Conservation (phyloP, 2,888 invertebrate species). For the Nemotelus nigrinus region DNA sequence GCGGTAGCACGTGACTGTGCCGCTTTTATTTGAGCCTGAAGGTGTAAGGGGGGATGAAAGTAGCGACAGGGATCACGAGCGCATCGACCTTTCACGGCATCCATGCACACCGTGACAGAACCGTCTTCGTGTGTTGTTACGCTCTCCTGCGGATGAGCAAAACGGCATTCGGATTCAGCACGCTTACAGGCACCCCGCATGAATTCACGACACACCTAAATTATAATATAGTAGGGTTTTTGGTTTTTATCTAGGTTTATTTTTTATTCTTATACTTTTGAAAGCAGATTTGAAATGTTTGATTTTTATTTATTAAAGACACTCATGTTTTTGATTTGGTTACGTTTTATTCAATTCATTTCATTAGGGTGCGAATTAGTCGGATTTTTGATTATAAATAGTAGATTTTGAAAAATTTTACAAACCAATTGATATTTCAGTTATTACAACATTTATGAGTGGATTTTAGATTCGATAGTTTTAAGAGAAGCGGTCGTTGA, state of each 20-base stretch:
- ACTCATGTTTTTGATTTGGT: not conserved
- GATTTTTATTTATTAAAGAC: not conserved
- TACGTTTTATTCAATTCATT: too few relatives aligned
- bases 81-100: slow-evolving; percentile 99
- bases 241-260: slow-evolving; percentile 26
- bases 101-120: slow-evolving; percentile 99
- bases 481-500: too few relatives aligned
- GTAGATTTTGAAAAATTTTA: too few relatives aligned
- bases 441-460: too few relatives aligned
- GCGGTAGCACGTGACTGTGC: slow-evolving; percentile 93
- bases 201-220: slow-evolving; percentile 97
- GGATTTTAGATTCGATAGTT: too few relatives aligned
- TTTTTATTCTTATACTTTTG: slow-evolving; percentile 31
- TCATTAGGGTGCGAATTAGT: too few relatives aligned
- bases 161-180: slow-evolving; percentile 97
- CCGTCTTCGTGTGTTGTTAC: slow-evolving; percentile 97
- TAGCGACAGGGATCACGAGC: slow-evolving; percentile 99
- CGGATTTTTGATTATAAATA: too few relatives aligned
- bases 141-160: slow-evolving; percentile 97
- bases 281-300: not conserved
- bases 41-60: slow-evolving; percentile 99
- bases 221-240: slow-evolving; percentile 38
- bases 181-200: slow-evolving; percentile 98
- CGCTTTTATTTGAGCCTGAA: slow-evolving; percentile 98
- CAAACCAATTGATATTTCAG: too few relatives aligned